Base-by-base conservation (phyloP, 2,888 invertebrate species). In the Drosophila merina region DNA sequence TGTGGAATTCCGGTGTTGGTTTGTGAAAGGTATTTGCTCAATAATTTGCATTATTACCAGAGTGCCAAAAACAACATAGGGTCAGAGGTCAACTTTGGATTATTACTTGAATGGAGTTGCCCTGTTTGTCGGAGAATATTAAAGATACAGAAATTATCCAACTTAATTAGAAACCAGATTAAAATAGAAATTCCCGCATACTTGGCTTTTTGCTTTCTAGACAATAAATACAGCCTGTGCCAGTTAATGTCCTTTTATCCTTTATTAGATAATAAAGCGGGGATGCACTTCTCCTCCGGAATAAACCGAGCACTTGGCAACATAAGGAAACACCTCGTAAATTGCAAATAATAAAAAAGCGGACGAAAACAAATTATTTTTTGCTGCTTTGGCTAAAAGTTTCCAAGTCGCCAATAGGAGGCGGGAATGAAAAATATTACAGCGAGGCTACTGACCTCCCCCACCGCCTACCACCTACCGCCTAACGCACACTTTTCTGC, bases 311-410 rank as follows among this genome's bases (percentile, higher is more conserved):
- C 40, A 8, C 40, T 36, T 40, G 60, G 63, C 36, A 36, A n/a
- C 36, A 12, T n/a, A 6, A n/a, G 36, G 7, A 6, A 60, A 47
- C 63, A 63, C 45, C 63, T 66, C 52, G 38, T 47, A 63, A 63
- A 63, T 66, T 51, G 30, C 45, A 51, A 64, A 47, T 38, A 51
- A 31, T 36, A 47, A 64, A 20, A 36, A 14, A 4, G 14, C 2
- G 25, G 44, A 14, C 67, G 52, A 66, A 64, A 52, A 52, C 52
- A 64, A 64, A 64, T 52, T 66, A 66, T 64, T 64, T 64, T 66
- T 51, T 51, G 66, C 63, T 47, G 63, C 45, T 26, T 63, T 51
- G 30, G 63, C 63, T 31, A 57, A 12, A 64, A 66, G 66, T 64
- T 63, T 63, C n/a, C 48, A 8, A 44, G 33, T 20, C 9, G 10